These are phyloP conservation scores for Embiotoca jacksoni DNA, from an alignment of 2,113 vertebrate species.

Conservation along the genomic window DNA sequence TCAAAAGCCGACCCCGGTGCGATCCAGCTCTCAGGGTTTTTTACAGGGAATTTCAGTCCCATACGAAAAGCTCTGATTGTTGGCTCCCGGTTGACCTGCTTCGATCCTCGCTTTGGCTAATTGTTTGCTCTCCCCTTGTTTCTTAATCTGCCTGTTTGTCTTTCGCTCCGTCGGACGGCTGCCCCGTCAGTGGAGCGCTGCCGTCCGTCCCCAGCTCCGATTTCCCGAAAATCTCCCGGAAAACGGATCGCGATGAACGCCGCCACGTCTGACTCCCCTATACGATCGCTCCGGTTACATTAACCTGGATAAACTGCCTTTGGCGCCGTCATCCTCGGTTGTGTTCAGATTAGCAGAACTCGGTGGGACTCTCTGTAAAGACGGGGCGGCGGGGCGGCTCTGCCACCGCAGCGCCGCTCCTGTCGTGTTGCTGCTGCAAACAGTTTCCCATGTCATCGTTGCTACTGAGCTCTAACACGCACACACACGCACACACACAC, in stretches of 20 bases:
- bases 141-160: constrained; percentile 86
- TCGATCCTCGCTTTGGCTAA: constrained; percentile 88
- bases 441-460: constrained; percentile 13
- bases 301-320: background rate
- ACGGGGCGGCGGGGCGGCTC: constrained; percentile 1
- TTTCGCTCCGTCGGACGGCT: constrained; percentile 73
- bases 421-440: constrained; percentile 27
- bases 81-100: constrained; percentile 86
- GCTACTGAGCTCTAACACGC: background rate
- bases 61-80: constrained; percentile 63
- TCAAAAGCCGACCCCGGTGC: constrained; percentile 7
- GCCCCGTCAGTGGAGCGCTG: constrained; percentile 78
- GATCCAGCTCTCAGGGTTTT: constrained; percentile 29
- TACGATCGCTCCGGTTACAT: background rate
- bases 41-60: background rate
- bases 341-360: constrained; percentile 32
- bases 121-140: constrained; percentile 83
- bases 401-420: constrained; percentile 15
- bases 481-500: background rate
- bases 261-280: background rate
- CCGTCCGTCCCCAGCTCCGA: constrained; percentile 66
- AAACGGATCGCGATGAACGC: constrained; percentile 7
- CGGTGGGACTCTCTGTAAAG: constrained; percentile 47
- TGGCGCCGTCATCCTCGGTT: background rate
- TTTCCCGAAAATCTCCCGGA: constrained; percentile 4